Conservation (phyloP, 2,797 vertebrate genomes). For the Halcyon badia region DNA sequence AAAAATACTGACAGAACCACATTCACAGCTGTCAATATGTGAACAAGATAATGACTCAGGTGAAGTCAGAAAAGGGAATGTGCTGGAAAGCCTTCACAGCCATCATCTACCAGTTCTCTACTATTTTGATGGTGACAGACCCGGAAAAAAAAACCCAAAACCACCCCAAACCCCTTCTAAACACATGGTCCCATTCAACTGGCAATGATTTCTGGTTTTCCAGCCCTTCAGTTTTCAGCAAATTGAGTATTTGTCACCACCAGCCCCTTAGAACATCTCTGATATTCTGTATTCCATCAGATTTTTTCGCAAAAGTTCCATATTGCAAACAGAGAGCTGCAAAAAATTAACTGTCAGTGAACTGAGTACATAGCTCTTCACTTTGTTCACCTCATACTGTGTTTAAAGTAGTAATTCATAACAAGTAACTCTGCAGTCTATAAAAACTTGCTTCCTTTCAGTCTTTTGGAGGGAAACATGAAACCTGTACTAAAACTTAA, state of each 20-base stretch:
- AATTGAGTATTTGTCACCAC: background rate
- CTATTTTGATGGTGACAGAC: background rate
- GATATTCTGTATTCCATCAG: background rate
- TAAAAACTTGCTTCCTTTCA: background rate
- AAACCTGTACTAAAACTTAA: background rate
- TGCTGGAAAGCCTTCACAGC: background rate
- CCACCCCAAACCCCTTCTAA: background rate
- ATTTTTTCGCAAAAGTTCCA: background rate
- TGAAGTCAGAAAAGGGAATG: background rate
- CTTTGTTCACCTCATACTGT: background rate
- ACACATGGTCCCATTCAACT: background rate
- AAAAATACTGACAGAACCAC: background rate
- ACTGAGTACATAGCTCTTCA: fast-evolving
- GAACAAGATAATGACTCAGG: background rate
- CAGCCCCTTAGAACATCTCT: background rate
- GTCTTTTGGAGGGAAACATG: background rate
- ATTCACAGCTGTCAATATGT: background rate
- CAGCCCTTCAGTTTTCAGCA: background rate
- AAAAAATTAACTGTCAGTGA: background rate
- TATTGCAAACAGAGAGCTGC: background rate
- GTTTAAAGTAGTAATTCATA: background rate
- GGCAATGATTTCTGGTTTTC: background rate
- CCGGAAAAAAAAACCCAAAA: background rate
- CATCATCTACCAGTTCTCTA: background rate
- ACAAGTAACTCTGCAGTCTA: background rate